phyloP scores from a whole-genome alignment of 2,888 invertebrate genomes.

The Rhagonycha fulva region DNA sequence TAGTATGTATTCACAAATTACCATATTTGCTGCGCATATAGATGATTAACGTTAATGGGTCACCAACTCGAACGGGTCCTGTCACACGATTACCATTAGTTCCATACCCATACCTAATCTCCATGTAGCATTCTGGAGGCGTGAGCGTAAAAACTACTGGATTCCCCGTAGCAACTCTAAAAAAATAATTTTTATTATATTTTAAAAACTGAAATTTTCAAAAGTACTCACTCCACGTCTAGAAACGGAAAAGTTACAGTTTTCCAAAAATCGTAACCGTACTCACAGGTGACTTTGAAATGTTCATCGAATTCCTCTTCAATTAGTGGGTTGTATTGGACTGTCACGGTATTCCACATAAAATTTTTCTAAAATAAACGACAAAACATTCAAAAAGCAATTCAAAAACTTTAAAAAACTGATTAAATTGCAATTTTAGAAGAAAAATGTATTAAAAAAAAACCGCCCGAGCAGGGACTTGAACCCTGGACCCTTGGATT shows the following conservation, averaged over 20 bases:
- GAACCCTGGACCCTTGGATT: constrained; percentile 77
- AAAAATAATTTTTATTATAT: constrained; percentile 34
- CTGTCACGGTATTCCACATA: constrained; percentile 96
- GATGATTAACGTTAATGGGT: constrained; percentile 88
- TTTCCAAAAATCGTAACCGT: constrained; percentile 96
- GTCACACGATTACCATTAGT: constrained; percentile 83
- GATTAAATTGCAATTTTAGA: not conserved
- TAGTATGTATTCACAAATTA: constrained; percentile 51
- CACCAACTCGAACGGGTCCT: constrained; percentile 90
- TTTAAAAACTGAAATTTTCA: not conserved
- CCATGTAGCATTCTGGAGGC: constrained; percentile 95
- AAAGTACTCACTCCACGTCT: constrained; percentile 86
- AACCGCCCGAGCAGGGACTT: constrained; percentile 71
- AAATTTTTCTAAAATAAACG: constrained; percentile 75
- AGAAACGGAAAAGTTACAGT: constrained; percentile 93
- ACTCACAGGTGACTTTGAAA: constrained; percentile 94
- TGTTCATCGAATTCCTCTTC: constrained; percentile 95
- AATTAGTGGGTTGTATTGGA: constrained; percentile 90
- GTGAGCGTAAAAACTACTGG: constrained; percentile 91
- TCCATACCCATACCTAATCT: constrained; percentile 89
- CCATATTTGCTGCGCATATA: constrained; percentile 95
- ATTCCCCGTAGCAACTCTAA: constrained; percentile 90
- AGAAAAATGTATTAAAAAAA: constrained; percentile 35
- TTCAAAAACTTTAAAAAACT: not conserved
- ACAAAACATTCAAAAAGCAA: constrained; percentile 6